Percentiles rank a stretch among this genome's conserved stretches.
These are phyloP conservation scores for Drosophila ananassae DNA, from an alignment of 1,140 invertebrate genomes.

Conservation along the genomic window DNA sequence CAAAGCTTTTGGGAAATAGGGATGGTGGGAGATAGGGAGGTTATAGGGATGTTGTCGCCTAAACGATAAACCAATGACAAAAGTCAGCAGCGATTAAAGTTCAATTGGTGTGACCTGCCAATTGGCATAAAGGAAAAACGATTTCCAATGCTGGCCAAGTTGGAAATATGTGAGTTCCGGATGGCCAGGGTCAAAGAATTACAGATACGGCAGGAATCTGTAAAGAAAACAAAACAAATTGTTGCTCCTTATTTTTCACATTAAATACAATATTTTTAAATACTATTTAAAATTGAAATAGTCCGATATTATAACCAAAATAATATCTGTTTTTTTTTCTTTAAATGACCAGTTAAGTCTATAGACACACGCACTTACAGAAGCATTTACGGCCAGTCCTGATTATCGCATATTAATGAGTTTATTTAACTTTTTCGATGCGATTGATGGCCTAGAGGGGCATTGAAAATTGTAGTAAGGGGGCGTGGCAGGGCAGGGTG, in stretches of 20 bases:
- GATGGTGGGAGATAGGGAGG: neutral
- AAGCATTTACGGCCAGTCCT: slow-evolving; percentile 29
- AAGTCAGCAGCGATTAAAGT: slow-evolving; percentile 80
- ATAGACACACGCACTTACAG: slow-evolving; percentile 6
- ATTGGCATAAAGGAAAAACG: slow-evolving; percentile 50
- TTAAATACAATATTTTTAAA: too few relatives aligned
- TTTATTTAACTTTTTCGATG: slow-evolving; percentile 69
- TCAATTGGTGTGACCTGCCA: slow-evolving; percentile 72
- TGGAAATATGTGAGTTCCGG: slow-evolving; percentile 17
- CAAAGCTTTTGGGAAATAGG: slow-evolving; percentile 25
- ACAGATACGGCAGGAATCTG: neutral
- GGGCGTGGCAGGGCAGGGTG: slow-evolving; percentile 5
- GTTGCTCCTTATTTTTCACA: neutral
- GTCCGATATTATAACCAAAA: neutral
- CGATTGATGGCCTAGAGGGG: slow-evolving; percentile 38
- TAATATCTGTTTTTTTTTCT: too few relatives aligned
- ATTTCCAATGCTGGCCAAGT: slow-evolving; percentile 38
- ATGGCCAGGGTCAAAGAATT: neutral
- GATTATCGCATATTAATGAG: slow-evolving; percentile 70
- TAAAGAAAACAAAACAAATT: slow-evolving; percentile 15
- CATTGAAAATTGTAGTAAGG: neutral
- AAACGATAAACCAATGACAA: slow-evolving; percentile 79
- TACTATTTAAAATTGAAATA: neutral
- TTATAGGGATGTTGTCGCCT: slow-evolving; percentile 56
- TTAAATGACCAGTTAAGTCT: neutral